Base-by-base conservation (phyloP, 2,113 vertebrate species). In the Oenanthe oenanthe region DNA sequence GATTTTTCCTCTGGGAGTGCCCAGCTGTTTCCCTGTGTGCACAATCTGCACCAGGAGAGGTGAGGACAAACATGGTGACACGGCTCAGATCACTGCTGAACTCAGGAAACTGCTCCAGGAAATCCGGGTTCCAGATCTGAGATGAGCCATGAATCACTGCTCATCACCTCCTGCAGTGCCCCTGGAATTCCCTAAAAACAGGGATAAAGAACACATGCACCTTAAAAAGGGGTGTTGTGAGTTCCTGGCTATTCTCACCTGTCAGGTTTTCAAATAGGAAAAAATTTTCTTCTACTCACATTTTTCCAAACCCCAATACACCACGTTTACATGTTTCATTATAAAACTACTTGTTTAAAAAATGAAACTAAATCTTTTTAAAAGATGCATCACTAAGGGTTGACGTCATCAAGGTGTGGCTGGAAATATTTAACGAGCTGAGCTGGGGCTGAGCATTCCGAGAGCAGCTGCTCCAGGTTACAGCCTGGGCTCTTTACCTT, bases 321-420 rank as follows among this genome's bases (percentile, higher is more conserved):
- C 7, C 5, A 0, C 0, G 2, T 34, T 71, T 73, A 42, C 28
- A 4, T 5, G 20, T 73, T 92, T 48, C 36, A 4, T 60, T 53
- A 42, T 34, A 56, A 79, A 93, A 83, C 40, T 9, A 8, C 10
- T 75, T 21, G 21, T 71, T 45, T 8, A 40, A 71, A 56, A 34
- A 28, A 9, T 2, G 7, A 36, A 79, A 50, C 7, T 0, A 65
- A 45, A 31, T 28, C 3, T 45, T 51, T 78, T 72, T 3, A 8
- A 51, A 78, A 47, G 65, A 10, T 53, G 65, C 77, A 50, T 94
- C 0, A 8, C n/a, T 68, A 24, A 71, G 73, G 40, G 76, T 31
- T 95, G 86, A 90, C 86, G 67, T 96, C 91, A 93, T 86, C 70
- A 72, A 91, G 91, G 93, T 74, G 84, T 86, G 93, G 86, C 89